Percentiles rank a stretch among this genome's conserved stretches.
These are phyloP conservation scores for Dendrolimus punctatus DNA, from an alignment of 1,140 invertebrate species.

Conservation along the genomic window DNA sequence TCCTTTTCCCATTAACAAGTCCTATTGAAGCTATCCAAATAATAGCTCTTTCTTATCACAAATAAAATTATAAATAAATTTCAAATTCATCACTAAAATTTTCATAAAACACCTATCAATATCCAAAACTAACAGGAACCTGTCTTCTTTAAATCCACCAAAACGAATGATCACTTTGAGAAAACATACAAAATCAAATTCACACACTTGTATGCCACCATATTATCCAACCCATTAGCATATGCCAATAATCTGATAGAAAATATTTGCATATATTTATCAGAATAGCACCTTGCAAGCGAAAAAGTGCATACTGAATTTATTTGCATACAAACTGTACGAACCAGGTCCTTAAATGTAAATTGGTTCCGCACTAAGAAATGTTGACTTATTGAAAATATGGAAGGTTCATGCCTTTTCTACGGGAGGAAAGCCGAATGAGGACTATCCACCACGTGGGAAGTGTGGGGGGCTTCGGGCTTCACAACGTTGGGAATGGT, in stretches of 20 bases:
- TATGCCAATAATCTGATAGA: conserved; percentile 37
- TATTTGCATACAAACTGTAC: no score
- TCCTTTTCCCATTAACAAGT: no score
- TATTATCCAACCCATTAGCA: conserved; percentile 41
- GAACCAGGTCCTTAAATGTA: no score
- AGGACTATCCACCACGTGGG: no score
- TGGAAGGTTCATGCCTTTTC: no score
- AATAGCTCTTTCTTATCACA: no score
- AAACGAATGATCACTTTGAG: conserved; percentile 27
- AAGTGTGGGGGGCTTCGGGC: no score
- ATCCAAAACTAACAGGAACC: conserved; percentile 9
- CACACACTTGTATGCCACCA: conserved; percentile 45
- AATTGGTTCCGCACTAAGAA: no score
- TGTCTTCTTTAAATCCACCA: conserved; percentile 6
- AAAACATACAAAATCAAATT: conserved; percentile 32
- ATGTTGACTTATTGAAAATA: no score
- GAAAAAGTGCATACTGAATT: conserved; percentile 2
- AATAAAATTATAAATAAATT: neutral
- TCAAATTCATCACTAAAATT: neutral
- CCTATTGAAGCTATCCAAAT: no score
- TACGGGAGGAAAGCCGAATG: no score
- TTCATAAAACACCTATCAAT: conserved; percentile 7
- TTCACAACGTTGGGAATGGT: no score
- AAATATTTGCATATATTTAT: conserved; percentile 33
- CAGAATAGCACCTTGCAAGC: conserved; percentile 18